Conservation (phyloP, 2,113 vertebrate genomes). For the Charina bottae region DNA sequence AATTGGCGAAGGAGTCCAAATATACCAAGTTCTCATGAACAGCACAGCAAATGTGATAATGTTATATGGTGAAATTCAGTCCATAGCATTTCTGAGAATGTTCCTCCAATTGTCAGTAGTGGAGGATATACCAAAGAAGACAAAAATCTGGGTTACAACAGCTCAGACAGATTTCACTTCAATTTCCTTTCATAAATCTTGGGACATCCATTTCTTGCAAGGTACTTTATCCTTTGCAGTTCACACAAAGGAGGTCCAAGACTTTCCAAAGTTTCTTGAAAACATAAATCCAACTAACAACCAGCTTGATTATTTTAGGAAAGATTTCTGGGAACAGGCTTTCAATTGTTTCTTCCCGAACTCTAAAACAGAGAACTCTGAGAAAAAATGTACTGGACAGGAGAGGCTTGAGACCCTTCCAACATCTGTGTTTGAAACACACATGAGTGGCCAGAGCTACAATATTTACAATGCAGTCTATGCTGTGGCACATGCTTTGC, state of each 20-base stretch:
- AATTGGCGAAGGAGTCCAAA: neutral
- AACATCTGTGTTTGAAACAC: neutral
- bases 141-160: neutral
- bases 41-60: neutral
- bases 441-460: neutral
- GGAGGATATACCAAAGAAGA: neutral
- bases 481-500: neutral
- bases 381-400: neutral
- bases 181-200: neutral
- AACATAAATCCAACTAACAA: neutral
- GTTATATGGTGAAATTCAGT: neutral
- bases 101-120: neutral
- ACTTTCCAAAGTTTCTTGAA: neutral
- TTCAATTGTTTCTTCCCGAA: neutral
- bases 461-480: neutral
- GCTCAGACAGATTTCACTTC: neutral
- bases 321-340: neutral
- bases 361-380: neutral
- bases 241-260: neutral
- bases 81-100: neutral
- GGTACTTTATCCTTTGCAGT: neutral
- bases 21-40: neutral
- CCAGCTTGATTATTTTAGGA: neutral
- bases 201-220: neutral
- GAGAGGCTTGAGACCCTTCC: neutral